These are phyloP conservation scores for Crotalus helleri DNA, from an alignment of 2,113 vertebrate species.

Conservation along the genomic window DNA sequence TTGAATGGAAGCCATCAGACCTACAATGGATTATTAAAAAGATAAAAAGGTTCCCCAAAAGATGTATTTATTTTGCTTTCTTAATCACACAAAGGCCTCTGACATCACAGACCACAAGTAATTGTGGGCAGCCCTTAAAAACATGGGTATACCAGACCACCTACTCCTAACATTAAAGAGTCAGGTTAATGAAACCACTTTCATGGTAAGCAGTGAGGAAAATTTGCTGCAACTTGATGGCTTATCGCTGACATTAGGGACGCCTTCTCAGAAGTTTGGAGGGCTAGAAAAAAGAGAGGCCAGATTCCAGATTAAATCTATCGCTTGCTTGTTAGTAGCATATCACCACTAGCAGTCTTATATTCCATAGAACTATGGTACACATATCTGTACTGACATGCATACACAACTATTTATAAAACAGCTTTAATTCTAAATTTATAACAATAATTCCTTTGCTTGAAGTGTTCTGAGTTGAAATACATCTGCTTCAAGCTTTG, in stretches of 20 bases:
- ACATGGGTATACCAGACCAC: not conserved
- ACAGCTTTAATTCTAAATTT: not conserved
- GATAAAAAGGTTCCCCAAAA: not conserved
- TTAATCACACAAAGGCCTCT: not conserved
- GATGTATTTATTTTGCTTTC: not conserved
- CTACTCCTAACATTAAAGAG: not conserved
- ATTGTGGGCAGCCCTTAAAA: not conserved
- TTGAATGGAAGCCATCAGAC: not conserved
- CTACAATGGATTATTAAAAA: not conserved
- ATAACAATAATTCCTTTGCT: not conserved
- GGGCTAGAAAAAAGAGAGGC: not conserved
- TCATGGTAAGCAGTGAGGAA: not conserved
- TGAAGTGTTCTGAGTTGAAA: not conserved
- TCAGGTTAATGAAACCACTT: not conserved
- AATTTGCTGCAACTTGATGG: not conserved
- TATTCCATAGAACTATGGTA: not conserved
- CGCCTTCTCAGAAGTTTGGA: not conserved
- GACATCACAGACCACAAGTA: not conserved
- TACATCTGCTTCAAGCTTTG: not conserved
- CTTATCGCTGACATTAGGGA: not conserved
- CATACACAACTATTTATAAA: not conserved
- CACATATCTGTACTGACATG: not conserved
- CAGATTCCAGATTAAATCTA: no score
- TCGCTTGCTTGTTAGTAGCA: not conserved
- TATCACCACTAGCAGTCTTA: not conserved